Base-by-base conservation (phyloP, 2,797 vertebrate species). In the Bucorvus abyssinicus region DNA sequence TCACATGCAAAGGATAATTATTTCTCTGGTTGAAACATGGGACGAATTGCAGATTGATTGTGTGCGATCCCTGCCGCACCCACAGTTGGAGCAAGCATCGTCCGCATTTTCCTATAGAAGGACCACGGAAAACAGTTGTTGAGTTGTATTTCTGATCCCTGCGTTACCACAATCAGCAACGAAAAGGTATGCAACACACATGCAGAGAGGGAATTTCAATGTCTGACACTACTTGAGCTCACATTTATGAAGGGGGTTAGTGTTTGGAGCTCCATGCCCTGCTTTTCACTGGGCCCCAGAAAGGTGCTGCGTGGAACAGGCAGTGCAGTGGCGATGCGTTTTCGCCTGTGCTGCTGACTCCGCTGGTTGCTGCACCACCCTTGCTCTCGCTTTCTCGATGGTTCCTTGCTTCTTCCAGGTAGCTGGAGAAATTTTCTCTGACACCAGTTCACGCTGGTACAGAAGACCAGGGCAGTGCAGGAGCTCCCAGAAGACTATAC, bases 131-230 rank as follows among this genome's bases (percentile, higher is more conserved):
- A 63, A 26, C 26, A 59, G 32, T 50, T 14, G 32, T 77, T 50
- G 52, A 11, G 71, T 84, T 95, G 84, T 53, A 59, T 77, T 96
- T 94, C 42, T 95, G 18, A n/a, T 78, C 57, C 81, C 71, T 14
- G 29, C 73, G 76, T 94, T 88, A 23, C 78, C 70, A 70, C 16
- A n/a, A 0, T 29, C 45, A 44, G 52, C 85, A 44, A 29, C 38
- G 34, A 57, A 56, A 75, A 84, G 7, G 20, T 64, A 55, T 14
- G 26, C 20, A 45, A 24, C 23, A 14, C 19, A 40, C 1, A 6
- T 44, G n/a, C 74, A 80, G 57, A 49, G 49, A 57, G 26, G 16
- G 56, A 26, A 63, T 71, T 84, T 88, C 19, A 22, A 1, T 30
- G 9, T 49, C 36, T 92, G 84, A 78, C 10, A 40, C n/a, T 60